Conservation (phyloP, 1,140 invertebrate genomes). For the Neomicropteryx cornuta region DNA sequence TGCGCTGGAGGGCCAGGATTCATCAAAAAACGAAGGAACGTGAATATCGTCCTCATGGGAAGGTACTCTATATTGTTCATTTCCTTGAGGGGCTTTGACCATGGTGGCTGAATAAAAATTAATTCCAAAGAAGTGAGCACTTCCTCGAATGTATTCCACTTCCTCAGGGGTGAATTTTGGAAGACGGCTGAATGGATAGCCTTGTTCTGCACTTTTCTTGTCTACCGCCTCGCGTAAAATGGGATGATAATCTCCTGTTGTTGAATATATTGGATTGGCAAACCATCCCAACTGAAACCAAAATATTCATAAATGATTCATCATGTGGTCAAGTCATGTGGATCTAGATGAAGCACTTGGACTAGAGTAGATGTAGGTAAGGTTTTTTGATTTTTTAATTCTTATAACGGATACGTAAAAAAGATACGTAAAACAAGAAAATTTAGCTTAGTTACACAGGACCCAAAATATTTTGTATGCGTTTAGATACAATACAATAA, state of each 20-base stretch:
- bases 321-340: too few relatives aligned
- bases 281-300: constrained; percentile 52
- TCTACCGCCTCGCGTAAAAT: constrained; percentile 49
- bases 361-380: too few relatives aligned
- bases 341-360: too few relatives aligned
- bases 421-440: too few relatives aligned
- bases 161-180: constrained; percentile 27
- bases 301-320: too few relatives aligned
- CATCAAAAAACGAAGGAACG: constrained; percentile 13
- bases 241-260: constrained; percentile 53
- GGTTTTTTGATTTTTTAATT: too few relatives aligned
- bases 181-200: constrained; percentile 28
- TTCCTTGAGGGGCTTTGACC: too few relatives aligned
- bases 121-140: constrained; percentile 46
- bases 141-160: constrained; percentile 22
- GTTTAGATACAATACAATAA: too few relatives aligned
- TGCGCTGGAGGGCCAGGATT: constrained; percentile 18
- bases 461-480: too few relatives aligned
- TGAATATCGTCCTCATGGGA: constrained; percentile 14
- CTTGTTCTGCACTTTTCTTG: constrained; percentile 35
- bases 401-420: too few relatives aligned
- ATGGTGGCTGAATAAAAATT: constrained; percentile 47
- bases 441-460: too few relatives aligned
- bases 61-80: constrained; percentile 6
- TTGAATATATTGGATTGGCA: constrained; percentile 52